These are phyloP conservation scores for Pituophis catenifer DNA, from an alignment of 2,113 vertebrate species.

Conservation along the genomic window DNA sequence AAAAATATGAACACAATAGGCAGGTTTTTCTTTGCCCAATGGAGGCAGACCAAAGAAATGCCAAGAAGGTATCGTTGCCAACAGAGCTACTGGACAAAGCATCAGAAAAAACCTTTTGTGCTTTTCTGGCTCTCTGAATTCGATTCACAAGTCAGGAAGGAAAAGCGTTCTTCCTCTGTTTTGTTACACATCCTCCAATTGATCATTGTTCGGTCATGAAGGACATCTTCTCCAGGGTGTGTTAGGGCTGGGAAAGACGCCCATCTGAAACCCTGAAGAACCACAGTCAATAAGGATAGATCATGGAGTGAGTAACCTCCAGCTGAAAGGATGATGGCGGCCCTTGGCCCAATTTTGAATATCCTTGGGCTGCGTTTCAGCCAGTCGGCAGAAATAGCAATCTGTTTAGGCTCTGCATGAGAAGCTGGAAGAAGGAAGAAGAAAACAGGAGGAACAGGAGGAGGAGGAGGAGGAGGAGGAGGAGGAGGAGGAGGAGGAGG, in stretches of 20 bases:
- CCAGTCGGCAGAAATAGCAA: neutral
- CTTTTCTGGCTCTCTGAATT: neutral
- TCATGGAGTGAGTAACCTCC: neutral
- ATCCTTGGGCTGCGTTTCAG: neutral
- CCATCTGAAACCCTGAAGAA: neutral
- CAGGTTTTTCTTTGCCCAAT: neutral
- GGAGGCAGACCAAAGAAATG: too few relatives aligned
- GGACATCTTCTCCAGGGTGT: neutral
- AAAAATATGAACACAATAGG: neutral
- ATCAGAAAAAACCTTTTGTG: neutral
- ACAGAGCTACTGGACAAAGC: neutral
- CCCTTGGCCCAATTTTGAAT: neutral
- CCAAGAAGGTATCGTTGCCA: neutral
- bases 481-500: too few relatives aligned
- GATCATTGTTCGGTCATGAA: neutral
- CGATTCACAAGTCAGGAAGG: neutral
- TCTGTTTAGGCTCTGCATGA: neutral
- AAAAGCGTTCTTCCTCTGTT: neutral
- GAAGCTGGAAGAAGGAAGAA: neutral
- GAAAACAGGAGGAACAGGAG: neutral
- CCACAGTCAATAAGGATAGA: neutral
- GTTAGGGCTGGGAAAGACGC: neutral
- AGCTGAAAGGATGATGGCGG: neutral
- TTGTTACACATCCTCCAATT: neutral
- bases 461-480: neutral